Evolutionary conservation across 2,113 vertebrate genomes (phyloP).

Genomic region (Notiomystis cincta): DNA sequence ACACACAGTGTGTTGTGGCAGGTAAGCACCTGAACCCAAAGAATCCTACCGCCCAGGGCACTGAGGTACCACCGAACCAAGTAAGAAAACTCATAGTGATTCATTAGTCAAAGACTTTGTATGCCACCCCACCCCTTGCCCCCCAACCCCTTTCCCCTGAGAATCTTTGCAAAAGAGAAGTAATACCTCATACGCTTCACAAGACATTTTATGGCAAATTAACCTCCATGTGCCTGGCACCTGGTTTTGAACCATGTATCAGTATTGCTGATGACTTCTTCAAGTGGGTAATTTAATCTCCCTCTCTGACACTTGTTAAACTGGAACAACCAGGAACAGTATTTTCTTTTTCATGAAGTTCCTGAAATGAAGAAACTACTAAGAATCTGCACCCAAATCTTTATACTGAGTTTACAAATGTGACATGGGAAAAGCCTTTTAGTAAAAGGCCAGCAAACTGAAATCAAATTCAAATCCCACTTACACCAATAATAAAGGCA

Average conservation of each 20-base stretch:
- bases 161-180: neutral
- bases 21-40: neutral
- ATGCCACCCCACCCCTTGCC: rapidly evolving
- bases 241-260: neutral
- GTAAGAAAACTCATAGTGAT: no score
- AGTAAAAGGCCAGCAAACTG: neutral
- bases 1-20: rapidly evolving
- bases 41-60: neutral
- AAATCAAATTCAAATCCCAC: neutral
- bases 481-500: neutral
- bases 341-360: neutral
- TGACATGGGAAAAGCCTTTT: neutral
- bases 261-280: neutral
- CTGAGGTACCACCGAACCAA: neutral
- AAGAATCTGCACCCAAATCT: neutral
- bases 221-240: no score
- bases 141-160: no score
- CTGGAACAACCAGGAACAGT: neutral
- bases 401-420: neutral
- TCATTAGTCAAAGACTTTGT: neutral
- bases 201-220: neutral
- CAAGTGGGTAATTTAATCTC: neutral
- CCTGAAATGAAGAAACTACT: neutral
- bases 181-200: rapidly evolving
- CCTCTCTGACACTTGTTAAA: neutral